These are phyloP conservation scores for Scelioninae gen. 1 DNA, from an alignment of 2,888 invertebrate species.

Conservation along the genomic window DNA sequence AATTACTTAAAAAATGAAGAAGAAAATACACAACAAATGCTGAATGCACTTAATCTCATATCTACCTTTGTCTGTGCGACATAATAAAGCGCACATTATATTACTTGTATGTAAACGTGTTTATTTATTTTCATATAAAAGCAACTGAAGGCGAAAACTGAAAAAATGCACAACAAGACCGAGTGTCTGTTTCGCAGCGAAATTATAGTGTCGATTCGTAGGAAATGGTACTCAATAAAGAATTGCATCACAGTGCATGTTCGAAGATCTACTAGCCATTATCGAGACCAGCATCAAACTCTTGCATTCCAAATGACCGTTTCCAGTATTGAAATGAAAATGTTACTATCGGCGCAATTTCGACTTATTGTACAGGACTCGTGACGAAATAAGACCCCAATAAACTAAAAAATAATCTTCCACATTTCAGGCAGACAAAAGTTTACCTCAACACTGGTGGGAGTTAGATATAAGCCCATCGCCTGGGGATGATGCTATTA, in stretches of 20 bases:
- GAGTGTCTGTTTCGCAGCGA: conserved; percentile 34
- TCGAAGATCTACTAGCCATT: conserved; percentile 21
- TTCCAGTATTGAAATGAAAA: conserved; percentile 25
- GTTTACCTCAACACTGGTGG: conserved; percentile 76
- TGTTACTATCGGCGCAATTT: not conserved
- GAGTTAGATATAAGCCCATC: conserved; percentile 84
- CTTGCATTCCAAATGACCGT: conserved; percentile 34
- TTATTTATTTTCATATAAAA: no score
- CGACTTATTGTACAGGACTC: not conserved
- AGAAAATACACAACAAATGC: no score
- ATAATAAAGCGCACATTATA: no score
- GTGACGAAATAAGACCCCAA: not conserved
- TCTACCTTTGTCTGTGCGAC: no score
- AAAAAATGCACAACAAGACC: no score
- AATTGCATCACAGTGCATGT: conserved; percentile 49
- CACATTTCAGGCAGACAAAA: conserved; percentile 51
- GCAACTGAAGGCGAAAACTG: no score
- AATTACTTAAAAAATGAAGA: no score
- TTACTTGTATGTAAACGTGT: no score
- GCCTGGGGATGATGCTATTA: conserved; percentile 83
- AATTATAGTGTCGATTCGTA: conserved; percentile 43
- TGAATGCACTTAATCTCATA: no score
- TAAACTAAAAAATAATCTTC: conserved; percentile 25
- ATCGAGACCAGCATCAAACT: conserved; percentile 24
- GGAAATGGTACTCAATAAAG: conserved; percentile 51